These are phyloP conservation scores for Leptura quadrifasciata DNA, from an alignment of 2,888 invertebrate genomes.

Conservation along the genomic window DNA sequence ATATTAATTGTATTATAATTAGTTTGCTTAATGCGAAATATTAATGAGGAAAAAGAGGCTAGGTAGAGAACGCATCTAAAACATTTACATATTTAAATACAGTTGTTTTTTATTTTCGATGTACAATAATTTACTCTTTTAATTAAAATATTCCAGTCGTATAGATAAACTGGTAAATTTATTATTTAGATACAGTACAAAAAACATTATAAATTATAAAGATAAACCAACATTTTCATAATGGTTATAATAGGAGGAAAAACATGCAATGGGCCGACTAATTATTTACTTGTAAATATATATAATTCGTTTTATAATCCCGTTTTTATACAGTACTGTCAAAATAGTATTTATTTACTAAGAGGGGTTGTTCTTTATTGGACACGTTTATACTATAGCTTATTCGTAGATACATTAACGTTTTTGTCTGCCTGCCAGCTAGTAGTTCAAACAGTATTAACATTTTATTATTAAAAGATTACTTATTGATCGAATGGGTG, in stretches of 20 bases:
- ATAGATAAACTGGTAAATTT: not conserved
- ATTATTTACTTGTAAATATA: not conserved
- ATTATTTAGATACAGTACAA: not conserved
- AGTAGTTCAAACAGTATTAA: no score
- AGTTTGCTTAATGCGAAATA: not conserved
- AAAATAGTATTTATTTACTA: no score
- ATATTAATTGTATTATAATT: not conserved
- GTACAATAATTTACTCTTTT: constrained; percentile 1
- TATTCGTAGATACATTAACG: no score
- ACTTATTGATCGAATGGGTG: no score
- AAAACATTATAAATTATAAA: not conserved
- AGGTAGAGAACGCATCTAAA: not conserved
- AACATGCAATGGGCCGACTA: not conserved
- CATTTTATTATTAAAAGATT: no score
- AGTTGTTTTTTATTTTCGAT: not conserved
- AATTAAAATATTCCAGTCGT: not conserved
- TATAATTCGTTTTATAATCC: not conserved
- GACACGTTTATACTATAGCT: no score
- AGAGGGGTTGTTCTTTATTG: no score
- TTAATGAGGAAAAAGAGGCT: not conserved
- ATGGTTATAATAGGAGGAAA: not conserved
- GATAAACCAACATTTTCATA: not conserved
- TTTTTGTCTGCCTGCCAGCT: no score
- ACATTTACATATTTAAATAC: not conserved
- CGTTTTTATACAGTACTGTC: no score